phyloP scores from a whole-genome alignment of 2,113 vertebrate species.

The Nestor notabilis region DNA sequence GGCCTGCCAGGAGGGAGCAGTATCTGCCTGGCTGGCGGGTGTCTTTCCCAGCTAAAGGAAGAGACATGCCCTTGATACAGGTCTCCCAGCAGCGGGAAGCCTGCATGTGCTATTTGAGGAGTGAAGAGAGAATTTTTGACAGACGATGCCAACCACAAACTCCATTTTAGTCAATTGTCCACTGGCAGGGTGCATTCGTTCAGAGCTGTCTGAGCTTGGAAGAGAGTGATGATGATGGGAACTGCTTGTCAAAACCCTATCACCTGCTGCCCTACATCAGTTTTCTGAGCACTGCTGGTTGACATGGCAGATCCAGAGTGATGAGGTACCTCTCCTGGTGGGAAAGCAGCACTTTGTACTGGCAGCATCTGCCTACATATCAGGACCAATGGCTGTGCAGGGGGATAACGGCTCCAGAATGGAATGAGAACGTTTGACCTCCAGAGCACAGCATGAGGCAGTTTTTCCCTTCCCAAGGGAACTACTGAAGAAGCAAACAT shows the following conservation, averaged over 20 bases:
- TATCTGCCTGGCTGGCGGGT: neutral
- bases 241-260: neutral
- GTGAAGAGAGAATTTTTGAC: neutral
- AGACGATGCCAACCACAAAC: fast-evolving
- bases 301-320: fast-evolving
- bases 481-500: neutral
- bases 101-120: neutral
- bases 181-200: fast-evolving
- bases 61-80: neutral
- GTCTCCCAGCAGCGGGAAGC: neutral
- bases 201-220: neutral
- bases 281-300: neutral
- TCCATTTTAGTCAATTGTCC: fast-evolving
- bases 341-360: neutral
- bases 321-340: fast-evolving
- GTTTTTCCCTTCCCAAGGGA: neutral
- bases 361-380: neutral
- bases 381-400: neutral
- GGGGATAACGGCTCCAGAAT: neutral
- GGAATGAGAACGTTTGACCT: neutral
- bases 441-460: neutral
- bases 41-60: neutral
- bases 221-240: fast-evolving
- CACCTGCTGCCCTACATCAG: neutral
- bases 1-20: neutral